Evolutionary conservation across 2,113 vertebrate species (phyloP).

Genomic region (Protobothrops flavoviridis): DNA sequence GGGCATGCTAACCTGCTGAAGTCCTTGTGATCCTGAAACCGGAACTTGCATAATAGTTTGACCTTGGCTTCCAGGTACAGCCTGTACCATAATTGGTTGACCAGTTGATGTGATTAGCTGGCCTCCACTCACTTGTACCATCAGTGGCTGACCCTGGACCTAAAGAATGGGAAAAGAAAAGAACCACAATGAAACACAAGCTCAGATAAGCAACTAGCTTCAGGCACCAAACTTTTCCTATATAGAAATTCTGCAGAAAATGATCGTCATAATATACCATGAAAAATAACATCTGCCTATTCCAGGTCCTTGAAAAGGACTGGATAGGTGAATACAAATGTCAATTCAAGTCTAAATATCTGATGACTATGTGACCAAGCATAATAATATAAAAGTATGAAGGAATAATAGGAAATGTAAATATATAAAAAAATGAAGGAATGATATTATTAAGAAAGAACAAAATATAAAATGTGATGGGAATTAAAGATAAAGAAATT

Average conservation of each 20-base stretch:
- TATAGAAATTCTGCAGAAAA: rapidly evolving
- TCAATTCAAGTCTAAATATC: neutral
- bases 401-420: neutral
- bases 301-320: neutral
- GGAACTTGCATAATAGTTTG: constrained; percentile 99
- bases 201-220: constrained; percentile 13
- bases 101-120: constrained; percentile 97
- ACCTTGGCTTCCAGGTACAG: constrained; percentile 92
- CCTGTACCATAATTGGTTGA: constrained; percentile 99
- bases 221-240: neutral
- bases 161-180: constrained; percentile 52
- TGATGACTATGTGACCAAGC: neutral
- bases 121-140: constrained; percentile 98
- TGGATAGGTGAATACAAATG: neutral
- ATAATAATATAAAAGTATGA: neutral
- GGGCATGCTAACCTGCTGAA: constrained; percentile 85
- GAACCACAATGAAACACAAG: constrained; percentile 27
- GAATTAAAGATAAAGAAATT: neutral
- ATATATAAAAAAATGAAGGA: neutral
- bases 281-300: neutral
- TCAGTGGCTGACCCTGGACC: constrained; percentile 96
- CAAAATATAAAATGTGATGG: neutral
- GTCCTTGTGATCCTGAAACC: constrained; percentile 90
- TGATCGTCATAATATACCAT: neutral
- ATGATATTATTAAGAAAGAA: neutral